Conservation (phyloP, 2,888 invertebrate genomes). For the Nomada ferruginata region DNA sequence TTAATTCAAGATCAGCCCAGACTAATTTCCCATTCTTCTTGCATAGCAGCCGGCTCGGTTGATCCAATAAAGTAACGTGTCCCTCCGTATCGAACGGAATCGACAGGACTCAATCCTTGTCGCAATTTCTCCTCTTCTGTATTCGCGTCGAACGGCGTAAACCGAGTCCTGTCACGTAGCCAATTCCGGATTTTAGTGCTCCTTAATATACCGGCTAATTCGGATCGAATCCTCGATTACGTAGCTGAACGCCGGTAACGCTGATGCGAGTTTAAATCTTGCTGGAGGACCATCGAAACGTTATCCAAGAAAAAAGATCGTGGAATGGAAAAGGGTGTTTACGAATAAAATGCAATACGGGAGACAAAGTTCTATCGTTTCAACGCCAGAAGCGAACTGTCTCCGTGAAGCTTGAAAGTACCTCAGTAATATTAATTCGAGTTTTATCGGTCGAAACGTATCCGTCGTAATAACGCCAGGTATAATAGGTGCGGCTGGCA, state of each 20-base stretch:
- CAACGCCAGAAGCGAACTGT: conserved; percentile 19
- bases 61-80: conserved; percentile 50
- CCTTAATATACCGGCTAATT: conserved; percentile 50
- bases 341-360: neutral
- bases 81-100: conserved; percentile 56
- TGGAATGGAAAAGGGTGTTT: neutral
- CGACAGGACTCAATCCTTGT: conserved; percentile 59
- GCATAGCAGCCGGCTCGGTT: neutral
- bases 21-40: conserved; percentile 44
- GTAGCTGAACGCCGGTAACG: neutral
- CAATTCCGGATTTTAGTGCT: conserved; percentile 42
- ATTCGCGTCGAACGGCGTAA: neutral
- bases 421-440: conserved; percentile 46
- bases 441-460: conserved; percentile 49
- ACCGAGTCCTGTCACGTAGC: conserved; percentile 62
- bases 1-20: conserved; percentile 34
- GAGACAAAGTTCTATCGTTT: conserved; percentile 17
- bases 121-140: conserved; percentile 30
- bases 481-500: conserved; percentile 27
- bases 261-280: neutral
- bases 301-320: neutral
- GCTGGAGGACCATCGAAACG: no score
- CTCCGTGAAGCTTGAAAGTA: conserved; percentile 21
- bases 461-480: conserved; percentile 38
- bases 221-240: conserved; percentile 8